phyloP scores from a whole-genome alignment of 1,140 invertebrate genomes.

The Megathymus violae region DNA sequence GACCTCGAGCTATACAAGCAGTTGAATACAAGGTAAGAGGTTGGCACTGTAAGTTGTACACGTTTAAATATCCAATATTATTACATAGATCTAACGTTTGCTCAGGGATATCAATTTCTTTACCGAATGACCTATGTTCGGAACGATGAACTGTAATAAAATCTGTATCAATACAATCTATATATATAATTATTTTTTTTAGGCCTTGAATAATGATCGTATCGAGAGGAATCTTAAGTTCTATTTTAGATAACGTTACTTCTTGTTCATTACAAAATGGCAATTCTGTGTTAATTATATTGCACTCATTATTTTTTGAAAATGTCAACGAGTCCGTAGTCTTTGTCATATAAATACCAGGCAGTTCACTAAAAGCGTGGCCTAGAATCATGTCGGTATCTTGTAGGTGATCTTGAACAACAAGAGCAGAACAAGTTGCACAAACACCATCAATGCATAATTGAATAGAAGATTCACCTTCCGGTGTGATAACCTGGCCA shows the following conservation, averaged over 20 bases:
- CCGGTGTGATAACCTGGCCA: conserved; percentile 21
- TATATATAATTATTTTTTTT: conserved; percentile 1
- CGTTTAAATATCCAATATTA: conserved; percentile 4
- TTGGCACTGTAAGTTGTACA: conserved; percentile 2
- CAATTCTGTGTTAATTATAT: conserved; percentile 2
- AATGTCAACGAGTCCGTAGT: not conserved
- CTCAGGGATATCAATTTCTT: conserved; percentile 7
- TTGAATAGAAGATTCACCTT: conserved; percentile 15
- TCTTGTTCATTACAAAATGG: not conserved
- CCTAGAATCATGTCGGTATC: conserved; percentile 8
- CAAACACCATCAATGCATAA: conserved; percentile 12
- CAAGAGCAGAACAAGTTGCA: not conserved
- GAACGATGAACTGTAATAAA: not conserved
- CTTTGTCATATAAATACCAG: conserved; percentile 1
- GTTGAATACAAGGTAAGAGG: conserved; percentile 1
- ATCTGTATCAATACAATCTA: not conserved
- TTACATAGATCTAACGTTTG: not conserved
- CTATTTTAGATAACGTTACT: conserved; percentile 2
- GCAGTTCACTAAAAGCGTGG: conserved; percentile 7
- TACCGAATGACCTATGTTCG: conserved; percentile 1
- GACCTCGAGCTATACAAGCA: conserved; percentile 10
- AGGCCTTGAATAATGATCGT: not conserved
- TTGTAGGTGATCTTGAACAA: not conserved
- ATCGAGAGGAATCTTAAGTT: not conserved
- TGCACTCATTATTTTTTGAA: not conserved